These are phyloP conservation scores for Chironomus tepperi DNA, from an alignment of 1,140 invertebrate genomes.

Conservation along the genomic window DNA sequence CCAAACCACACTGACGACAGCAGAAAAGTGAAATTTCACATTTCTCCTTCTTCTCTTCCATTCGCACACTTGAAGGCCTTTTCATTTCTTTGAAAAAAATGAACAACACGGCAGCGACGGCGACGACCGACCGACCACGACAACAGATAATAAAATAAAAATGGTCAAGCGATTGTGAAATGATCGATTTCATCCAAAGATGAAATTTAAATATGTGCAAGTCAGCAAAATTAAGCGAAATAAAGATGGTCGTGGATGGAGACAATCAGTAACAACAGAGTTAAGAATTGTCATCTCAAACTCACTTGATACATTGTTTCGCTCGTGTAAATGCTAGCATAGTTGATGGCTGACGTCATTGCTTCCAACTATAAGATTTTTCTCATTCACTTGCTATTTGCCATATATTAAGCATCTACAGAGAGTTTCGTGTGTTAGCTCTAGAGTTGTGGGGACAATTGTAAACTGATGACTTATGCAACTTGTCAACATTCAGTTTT, in stretches of 20 bases:
- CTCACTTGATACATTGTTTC: background rate
- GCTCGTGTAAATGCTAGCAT: background rate
- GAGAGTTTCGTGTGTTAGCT: background rate
- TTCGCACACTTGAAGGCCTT: background rate
- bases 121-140: background rate
- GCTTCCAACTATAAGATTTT: background rate
- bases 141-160: background rate
- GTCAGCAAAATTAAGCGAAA: background rate
- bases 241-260: too few species aligned
- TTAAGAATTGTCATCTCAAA: background rate
- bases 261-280: background rate
- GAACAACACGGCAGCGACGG: background rate
- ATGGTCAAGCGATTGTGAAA: background rate
- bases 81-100: background rate
- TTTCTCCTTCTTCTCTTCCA: background rate
- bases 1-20: constrained; percentile 13
- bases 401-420: background rate
- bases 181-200: background rate
- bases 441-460: background rate
- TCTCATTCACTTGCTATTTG: background rate
- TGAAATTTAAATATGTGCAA: background rate
- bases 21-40: constrained; percentile 23
- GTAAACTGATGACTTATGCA: background rate
- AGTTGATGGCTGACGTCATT: background rate
- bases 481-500: background rate